A percentile compares a stretch with the other conserved stretches of the same genome.
Conservation (phyloP, 2,888 invertebrate genomes). For the Drosophila mimetica region DNA sequence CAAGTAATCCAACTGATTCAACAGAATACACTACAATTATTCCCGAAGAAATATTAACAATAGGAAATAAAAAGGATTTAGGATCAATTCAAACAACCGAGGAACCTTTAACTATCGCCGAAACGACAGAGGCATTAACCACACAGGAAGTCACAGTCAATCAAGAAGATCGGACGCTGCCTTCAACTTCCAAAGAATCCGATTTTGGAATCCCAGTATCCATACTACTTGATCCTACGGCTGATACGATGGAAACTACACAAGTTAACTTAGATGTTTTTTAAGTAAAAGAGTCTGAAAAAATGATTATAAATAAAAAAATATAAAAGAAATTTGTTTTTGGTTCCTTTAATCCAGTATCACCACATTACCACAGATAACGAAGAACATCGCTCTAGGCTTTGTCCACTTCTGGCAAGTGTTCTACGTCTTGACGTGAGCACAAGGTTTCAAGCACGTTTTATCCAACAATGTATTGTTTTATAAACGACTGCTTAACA, state of each 20-base stretch:
- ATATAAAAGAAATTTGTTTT: too few species aligned
- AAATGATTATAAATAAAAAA: constrained; percentile 6
- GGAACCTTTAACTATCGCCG: background rate
- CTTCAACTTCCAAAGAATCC: background rate
- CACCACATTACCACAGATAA: too few species aligned
- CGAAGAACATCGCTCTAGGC: too few species aligned
- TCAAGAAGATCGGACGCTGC: background rate
- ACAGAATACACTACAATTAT: background rate
- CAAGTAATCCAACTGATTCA: background rate
- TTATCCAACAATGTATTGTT: too few species aligned
- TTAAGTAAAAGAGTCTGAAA: constrained; percentile 18
- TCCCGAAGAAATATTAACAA: background rate
- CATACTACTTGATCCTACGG: background rate
- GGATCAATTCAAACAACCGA: constrained; percentile 1
- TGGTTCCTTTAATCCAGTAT: too few species aligned
- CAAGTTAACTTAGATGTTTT: background rate
- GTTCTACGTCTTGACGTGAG: too few species aligned
- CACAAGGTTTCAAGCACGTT: too few species aligned
- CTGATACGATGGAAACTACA: constrained; percentile 7
- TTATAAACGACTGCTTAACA: background rate
- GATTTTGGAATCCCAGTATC: constrained; percentile 11
- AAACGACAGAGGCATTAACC: background rate
- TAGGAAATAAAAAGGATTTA: background rate
- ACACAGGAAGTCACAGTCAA: background rate
- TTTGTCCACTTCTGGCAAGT: too few species aligned